phyloP scores from a whole-genome alignment of 2,113 vertebrate species.

The human region DNA sequence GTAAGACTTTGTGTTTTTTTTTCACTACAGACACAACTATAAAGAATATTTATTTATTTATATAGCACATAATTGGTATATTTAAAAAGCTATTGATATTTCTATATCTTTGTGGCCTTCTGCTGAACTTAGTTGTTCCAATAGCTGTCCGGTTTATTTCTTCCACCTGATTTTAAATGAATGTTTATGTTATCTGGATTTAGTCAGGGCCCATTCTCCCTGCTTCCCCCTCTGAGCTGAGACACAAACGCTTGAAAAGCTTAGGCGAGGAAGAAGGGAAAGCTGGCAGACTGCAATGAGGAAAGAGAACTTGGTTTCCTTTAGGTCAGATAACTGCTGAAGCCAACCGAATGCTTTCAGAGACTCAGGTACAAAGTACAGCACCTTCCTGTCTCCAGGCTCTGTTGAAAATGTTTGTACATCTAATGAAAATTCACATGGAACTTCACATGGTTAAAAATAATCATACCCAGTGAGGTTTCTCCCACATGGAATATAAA shows the following conservation, averaged over 20 bases:
- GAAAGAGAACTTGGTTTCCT: background rate
- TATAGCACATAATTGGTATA: background rate
- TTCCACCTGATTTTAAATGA: background rate
- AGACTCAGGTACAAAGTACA: background rate
- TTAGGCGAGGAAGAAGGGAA: background rate
- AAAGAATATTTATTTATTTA: background rate
- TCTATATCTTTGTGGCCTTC: background rate
- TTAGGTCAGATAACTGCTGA: background rate
- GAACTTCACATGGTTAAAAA: constrained; percentile 21
- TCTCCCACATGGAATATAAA: background rate
- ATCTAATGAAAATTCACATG: background rate
- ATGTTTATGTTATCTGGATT: background rate
- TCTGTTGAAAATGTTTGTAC: background rate
- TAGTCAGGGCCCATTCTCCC: background rate
- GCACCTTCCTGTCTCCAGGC: background rate
- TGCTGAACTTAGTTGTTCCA: background rate
- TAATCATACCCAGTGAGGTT: background rate
- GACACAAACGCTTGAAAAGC: background rate
- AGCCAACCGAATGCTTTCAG: background rate
- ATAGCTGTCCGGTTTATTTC: background rate
- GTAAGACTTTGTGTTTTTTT: constrained; percentile 8
- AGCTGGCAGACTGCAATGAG: background rate
- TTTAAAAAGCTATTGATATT: background rate
- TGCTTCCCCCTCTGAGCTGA: background rate
- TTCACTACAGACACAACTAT: background rate